phyloP scores from a whole-genome alignment of 2,113 vertebrate genomes.

The Ancistrus triradiatus region DNA sequence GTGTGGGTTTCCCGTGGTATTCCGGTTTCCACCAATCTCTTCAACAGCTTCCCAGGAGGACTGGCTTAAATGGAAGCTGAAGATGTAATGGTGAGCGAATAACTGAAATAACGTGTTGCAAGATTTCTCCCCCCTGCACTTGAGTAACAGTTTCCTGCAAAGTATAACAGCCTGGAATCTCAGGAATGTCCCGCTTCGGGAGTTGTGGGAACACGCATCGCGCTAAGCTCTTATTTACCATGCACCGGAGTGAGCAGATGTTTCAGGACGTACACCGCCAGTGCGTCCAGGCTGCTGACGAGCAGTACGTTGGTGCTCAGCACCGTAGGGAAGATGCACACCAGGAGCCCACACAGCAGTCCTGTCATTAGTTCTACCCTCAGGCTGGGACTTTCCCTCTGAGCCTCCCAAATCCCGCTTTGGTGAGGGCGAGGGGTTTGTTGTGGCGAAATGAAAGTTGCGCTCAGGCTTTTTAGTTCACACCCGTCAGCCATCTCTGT shows the following conservation, averaged over 20 bases:
- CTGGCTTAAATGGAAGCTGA: too few species aligned
- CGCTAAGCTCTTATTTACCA: background rate
- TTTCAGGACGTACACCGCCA: constrained; percentile 47
- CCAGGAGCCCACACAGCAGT: constrained; percentile 46
- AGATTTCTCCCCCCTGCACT: background rate
- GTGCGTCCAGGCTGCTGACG: constrained; percentile 55
- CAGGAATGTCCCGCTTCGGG: background rate
- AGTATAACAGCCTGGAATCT: constrained; percentile 1
- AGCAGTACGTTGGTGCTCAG: constrained; percentile 64
- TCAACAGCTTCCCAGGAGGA: too few species aligned
- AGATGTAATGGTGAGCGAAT: too few species aligned
- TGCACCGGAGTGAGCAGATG: constrained; percentile 25
- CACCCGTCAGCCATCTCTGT: constrained; percentile 31
- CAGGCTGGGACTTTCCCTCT: constrained; percentile 50
- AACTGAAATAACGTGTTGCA: too few species aligned
- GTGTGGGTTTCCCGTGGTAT: too few species aligned
- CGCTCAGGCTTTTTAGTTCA: constrained; percentile 37
- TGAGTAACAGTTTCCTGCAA: background rate
- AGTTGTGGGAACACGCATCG: background rate
- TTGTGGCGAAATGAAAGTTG: constrained; percentile 24
- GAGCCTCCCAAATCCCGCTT: constrained; percentile 14
- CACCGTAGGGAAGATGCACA: constrained; percentile 60
- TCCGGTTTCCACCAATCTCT: too few species aligned
- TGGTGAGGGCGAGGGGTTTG: constrained; percentile 25
- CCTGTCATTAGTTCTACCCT: constrained; percentile 55